These are phyloP conservation scores for Parapristionchus giblindavisi DNA, from an alignment of 2,888 invertebrate species.

Conservation along the genomic window DNA sequence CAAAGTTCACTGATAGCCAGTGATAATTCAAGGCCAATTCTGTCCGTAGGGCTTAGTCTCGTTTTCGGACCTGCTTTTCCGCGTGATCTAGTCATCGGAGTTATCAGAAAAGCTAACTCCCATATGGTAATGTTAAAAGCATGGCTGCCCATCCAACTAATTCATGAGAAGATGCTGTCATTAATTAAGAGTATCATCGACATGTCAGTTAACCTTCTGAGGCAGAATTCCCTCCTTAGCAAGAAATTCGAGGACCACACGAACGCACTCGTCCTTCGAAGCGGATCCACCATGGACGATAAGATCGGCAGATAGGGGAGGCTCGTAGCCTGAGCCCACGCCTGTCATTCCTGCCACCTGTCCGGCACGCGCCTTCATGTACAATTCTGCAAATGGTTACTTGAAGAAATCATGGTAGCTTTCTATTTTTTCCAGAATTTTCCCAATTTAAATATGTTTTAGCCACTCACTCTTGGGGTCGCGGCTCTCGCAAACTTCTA, in stretches of 20 bases:
- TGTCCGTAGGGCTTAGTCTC: no score
- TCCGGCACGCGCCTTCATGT: conserved; percentile 95
- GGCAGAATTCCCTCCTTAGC: conserved; percentile 75
- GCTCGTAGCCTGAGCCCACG: conserved; percentile 86
- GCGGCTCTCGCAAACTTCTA: conserved; percentile 90
- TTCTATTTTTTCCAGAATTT: background rate
- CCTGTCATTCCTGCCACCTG: conserved; percentile 86
- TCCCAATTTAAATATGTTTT: background rate
- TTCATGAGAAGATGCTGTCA: background rate
- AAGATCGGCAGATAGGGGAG: conserved; percentile 47
- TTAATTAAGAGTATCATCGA: background rate
- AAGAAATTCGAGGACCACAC: conserved; percentile 84
- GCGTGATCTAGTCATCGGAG: no score
- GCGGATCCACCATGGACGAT: background rate
- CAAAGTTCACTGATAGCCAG: background rate
- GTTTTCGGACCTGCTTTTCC: no score
- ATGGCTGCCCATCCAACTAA: no score
- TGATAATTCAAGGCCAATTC: no score
- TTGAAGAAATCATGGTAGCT: background rate
- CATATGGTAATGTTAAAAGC: no score
- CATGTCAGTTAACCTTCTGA: conserved; percentile 41
- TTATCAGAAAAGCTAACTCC: no score
- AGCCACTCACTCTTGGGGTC: conserved; percentile 83
- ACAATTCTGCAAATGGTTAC: conserved; percentile 76
- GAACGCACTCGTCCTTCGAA: conserved; percentile 80